phyloP scores from a whole-genome alignment of 35 echinoderm and acorn worm species.

The Lytechinus variegatus region DNA sequence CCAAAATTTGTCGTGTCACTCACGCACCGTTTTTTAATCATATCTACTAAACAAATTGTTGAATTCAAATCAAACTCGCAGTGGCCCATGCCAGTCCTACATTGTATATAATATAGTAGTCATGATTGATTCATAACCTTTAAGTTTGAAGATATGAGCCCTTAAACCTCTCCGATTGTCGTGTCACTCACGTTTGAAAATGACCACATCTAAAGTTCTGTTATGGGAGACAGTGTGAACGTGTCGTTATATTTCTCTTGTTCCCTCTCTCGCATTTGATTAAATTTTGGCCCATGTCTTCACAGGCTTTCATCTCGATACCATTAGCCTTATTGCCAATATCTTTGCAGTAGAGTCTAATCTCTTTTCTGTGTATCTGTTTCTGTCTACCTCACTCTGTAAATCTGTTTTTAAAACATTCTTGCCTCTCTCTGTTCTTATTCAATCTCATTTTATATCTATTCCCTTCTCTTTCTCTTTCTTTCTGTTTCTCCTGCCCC shows the following conservation, averaged over 20 bases:
- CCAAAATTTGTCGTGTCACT: too few relatives aligned
- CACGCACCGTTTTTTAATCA: too few relatives aligned
- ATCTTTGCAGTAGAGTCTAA: background rate
- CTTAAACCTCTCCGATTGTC: too few relatives aligned
- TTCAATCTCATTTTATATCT: background rate
- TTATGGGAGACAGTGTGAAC: background rate
- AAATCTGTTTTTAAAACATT: background rate
- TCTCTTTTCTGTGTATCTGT: background rate
- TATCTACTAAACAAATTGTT: too few relatives aligned
- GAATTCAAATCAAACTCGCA: too few relatives aligned
- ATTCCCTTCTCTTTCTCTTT: background rate
- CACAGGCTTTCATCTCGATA: background rate
- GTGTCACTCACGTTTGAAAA: too few relatives aligned
- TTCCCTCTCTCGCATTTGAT: background rate
- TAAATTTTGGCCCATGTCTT: background rate
- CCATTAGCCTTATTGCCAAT: slow-evolving; percentile 7
- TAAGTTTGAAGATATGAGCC: too few relatives aligned
- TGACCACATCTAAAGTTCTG: background rate
- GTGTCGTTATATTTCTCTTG: background rate
- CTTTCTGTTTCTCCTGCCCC: background rate
- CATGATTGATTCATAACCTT: too few relatives aligned
- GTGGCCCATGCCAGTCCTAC: too few relatives aligned
- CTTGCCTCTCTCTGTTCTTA: background rate
- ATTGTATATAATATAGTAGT: too few relatives aligned
- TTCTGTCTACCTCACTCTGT: background rate